A percentile compares a stretch with the other conserved stretches of the same genome.
These are phyloP conservation scores for Podarcis cretensis DNA, from an alignment of 2,113 vertebrate genomes.

Conservation along the genomic window DNA sequence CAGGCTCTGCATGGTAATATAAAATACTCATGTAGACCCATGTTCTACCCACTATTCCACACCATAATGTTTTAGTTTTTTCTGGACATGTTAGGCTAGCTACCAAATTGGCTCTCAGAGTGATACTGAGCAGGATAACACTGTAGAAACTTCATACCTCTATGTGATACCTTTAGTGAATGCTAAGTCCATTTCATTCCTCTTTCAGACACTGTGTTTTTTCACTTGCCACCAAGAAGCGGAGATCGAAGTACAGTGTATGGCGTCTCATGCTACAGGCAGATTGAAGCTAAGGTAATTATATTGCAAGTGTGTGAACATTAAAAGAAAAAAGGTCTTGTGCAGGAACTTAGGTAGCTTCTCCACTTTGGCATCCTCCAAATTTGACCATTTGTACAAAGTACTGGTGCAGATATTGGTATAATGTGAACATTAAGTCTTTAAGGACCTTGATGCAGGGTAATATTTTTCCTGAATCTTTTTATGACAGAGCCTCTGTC, in stretches of 20 bases:
- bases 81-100: neutral
- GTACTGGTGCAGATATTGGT: no score
- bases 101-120: neutral
- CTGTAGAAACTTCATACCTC: neutral
- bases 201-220: conserved; percentile 91
- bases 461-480: no score
- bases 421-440: neutral
- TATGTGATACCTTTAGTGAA: neutral
- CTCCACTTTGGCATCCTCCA: no score
- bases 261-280: conserved; percentile 95
- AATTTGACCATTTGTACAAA: no score
- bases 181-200: neutral
- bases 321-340: neutral
- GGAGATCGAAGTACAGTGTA: conserved; percentile 89
- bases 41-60: neutral
- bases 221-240: conserved; percentile 90
- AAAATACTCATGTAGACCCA: neutral
- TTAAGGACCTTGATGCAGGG: neutral
- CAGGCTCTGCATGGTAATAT: neutral
- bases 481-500: no score
- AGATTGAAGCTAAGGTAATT: conserved; percentile 97
- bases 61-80: neutral
- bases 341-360: neutral
- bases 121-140: neutral
- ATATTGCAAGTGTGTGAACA: neutral